Base-by-base conservation (phyloP, 1,140 invertebrate species). In the Tetranychus urticae region DNA sequence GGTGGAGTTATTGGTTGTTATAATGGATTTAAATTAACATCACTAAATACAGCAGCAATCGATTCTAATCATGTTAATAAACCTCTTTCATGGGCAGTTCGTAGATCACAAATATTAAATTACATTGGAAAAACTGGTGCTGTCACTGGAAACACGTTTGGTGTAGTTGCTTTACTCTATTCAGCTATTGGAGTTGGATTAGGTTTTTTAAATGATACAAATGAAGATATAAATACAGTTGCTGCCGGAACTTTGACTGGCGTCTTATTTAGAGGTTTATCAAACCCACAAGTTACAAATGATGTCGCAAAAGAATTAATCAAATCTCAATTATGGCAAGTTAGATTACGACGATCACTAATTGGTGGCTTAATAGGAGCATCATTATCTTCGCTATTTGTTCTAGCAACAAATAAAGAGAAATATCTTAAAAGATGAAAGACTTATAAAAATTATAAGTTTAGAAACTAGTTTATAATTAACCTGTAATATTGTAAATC, bases 41-140 rank as follows among this genome's bases (percentile, higher is more conserved):
- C 55, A 39, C 39, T 45, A 52, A 88, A 61, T 87, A 84, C 66
- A 79, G 74, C 84, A 48, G 82, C 84, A 59, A 84, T 86, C 67
- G 82, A 90, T 73, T 83, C 80, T 48, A 87, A 86, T 65, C 31
- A n/a, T 12, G 39, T 5, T 0, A 14, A 7, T 3, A 8, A 59
- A 59, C 6, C 39, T 8, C 42, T 57, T 4, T 58, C 56, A 4
- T 58, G 35, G 36, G 88, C 87, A 77, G 77, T 93, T 50, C 79
- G 85, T 69, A 77, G 87, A 75, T 92, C 89, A 71, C 89, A 94
- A 75, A 76, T 94, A 70, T 77, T 96, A 47, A 93, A 94, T 78
- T 86, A 90, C 74, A 79, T 93, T 33, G 88, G 86, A 79, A 94
- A 76, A 83, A 87, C 46, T 76, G 90, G 87, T 68, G 85, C 88